These are phyloP conservation scores for Salminus brasiliensis DNA, from an alignment of 2,113 vertebrate species.

Conservation along the genomic window DNA sequence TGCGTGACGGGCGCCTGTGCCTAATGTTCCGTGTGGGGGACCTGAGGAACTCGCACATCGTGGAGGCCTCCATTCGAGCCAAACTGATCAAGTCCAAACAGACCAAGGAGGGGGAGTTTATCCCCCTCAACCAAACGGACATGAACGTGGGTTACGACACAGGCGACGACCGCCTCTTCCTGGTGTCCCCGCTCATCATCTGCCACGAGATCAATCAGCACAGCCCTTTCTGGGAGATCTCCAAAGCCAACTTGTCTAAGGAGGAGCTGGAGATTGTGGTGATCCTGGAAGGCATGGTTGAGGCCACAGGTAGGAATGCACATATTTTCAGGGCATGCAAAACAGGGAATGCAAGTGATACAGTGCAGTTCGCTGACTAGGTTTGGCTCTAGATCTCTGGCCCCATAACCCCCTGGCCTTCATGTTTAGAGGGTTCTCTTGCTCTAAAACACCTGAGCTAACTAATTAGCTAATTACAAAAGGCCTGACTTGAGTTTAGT, in stretches of 20 bases:
- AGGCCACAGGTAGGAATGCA: constrained; percentile 91
- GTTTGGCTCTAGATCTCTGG: not conserved
- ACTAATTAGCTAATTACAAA: too few species aligned
- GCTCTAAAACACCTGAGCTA: too few species aligned
- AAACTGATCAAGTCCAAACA: constrained; percentile 99
- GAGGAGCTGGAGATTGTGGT: constrained; percentile 98
- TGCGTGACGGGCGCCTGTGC: constrained; percentile 94
- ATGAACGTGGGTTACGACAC: constrained; percentile 98
- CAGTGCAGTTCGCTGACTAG: not conserved
- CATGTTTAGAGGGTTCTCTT: too few species aligned
- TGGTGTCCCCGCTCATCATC: constrained; percentile 98
- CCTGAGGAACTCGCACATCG: constrained; percentile 98
- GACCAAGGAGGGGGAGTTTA: constrained; percentile 99
- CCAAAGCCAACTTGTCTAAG: constrained; percentile 88
- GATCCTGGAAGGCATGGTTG: constrained; percentile 99
- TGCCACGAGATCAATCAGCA: constrained; percentile 97
- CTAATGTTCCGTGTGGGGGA: constrained; percentile 99
- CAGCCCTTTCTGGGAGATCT: constrained; percentile 99
- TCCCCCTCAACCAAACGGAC: constrained; percentile 98
- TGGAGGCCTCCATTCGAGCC: constrained; percentile 97
- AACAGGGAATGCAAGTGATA: too few species aligned
- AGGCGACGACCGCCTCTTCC: constrained; percentile 95
- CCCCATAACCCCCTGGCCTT: not conserved
- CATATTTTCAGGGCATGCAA: not conserved
- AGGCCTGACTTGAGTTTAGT: too few species aligned